Percentiles rank a stretch among this genome's conserved stretches.
Conservation (phyloP, 2,797 vertebrate genomes). For the Psittacula echo region DNA sequence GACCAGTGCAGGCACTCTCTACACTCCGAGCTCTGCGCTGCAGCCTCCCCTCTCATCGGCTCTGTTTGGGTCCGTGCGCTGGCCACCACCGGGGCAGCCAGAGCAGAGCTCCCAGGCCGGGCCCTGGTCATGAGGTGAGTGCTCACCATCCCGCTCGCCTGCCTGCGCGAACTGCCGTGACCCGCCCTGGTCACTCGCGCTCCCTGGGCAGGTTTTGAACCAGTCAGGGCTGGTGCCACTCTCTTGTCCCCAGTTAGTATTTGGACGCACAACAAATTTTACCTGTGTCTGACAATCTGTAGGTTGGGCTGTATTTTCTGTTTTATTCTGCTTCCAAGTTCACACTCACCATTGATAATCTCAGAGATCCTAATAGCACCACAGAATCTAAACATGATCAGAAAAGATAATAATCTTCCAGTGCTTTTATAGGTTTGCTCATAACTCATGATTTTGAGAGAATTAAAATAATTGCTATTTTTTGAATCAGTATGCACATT, state of each 20-base stretch:
- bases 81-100: too few species aligned
- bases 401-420: not conserved
- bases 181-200: too few species aligned
- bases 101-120: too few species aligned
- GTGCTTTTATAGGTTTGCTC: not conserved
- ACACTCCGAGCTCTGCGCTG: too few species aligned
- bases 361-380: not conserved
- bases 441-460: not conserved
- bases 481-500: not conserved
- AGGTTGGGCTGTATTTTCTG: not conserved
- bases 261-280: not conserved
- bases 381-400: not conserved
- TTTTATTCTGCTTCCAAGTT: not conserved
- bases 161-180: too few species aligned
- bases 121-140: too few species aligned
- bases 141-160: too few species aligned
- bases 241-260: not conserved
- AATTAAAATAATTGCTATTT: not conserved
- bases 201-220: too few species aligned
- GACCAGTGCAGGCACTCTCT: too few species aligned
- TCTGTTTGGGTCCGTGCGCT: too few species aligned
- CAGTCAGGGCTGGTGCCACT: too few species aligned
- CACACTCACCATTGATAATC: not conserved
- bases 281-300: not conserved
- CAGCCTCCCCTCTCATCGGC: too few species aligned